Conservation (phyloP, 2,888 invertebrate species). For the Eristalinus sepulchralis region DNA sequence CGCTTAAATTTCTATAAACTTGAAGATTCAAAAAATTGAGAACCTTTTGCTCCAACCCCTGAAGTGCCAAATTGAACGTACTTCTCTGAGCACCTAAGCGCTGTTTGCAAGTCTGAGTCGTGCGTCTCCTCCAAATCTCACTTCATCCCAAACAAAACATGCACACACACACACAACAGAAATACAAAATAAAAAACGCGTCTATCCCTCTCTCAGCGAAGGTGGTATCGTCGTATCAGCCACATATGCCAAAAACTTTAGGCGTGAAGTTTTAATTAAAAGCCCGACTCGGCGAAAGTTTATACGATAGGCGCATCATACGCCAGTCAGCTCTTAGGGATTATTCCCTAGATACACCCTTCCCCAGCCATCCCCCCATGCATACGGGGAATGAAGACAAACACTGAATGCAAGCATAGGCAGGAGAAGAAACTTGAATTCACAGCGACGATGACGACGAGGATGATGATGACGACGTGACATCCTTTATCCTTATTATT, state of each 20-base stretch:
- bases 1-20: too few species aligned
- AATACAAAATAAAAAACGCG: neutral
- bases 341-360: constrained; percentile 15
- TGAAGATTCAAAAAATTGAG: neutral
- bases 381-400: constrained; percentile 38
- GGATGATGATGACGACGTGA: constrained; percentile 43
- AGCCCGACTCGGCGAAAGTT: constrained; percentile 17
- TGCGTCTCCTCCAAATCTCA: neutral
- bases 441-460: neutral
- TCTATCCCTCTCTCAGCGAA: neutral
- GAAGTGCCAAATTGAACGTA: neutral
- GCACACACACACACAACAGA: neutral
- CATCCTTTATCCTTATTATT: constrained; percentile 66
- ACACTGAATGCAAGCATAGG: constrained; percentile 1
- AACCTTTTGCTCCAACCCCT: neutral
- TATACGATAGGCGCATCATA: constrained; percentile 15
- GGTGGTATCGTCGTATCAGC: constrained; percentile 32
- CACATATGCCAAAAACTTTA: constrained; percentile 52
- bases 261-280: constrained; percentile 70
- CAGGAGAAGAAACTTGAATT: constrained; percentile 6
- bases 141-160: neutral
- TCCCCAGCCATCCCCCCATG: neutral
- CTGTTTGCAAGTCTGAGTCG: neutral
- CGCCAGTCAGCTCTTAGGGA: neutral
- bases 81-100: neutral